Evolutionary conservation across 2,888 invertebrate genomes (phyloP).

Genomic region (Salticus scenicus): DNA sequence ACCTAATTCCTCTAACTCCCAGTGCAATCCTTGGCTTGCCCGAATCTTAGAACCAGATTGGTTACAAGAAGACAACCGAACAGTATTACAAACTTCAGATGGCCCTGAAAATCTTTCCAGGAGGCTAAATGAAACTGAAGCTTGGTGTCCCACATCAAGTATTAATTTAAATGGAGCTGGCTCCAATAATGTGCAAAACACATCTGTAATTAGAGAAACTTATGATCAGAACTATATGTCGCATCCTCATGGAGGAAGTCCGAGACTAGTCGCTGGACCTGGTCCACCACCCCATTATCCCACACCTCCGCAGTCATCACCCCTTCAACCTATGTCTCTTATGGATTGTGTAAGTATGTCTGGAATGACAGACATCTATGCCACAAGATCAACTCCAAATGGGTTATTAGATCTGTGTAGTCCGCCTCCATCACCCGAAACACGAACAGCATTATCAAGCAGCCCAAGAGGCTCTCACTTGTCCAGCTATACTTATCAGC

Average conservation of each 20-base stretch:
- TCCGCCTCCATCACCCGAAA: constrained; percentile 68
- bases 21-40: constrained; percentile 56
- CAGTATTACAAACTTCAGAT: constrained; percentile 32
- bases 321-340: constrained; percentile 61
- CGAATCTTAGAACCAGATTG: constrained; percentile 53
- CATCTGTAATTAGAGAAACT: constrained; percentile 33
- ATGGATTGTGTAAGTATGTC: constrained; percentile 46
- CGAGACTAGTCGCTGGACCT: constrained; percentile 47
- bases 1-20: constrained; percentile 23
- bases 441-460: constrained; percentile 52
- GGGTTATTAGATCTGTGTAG: constrained; percentile 63
- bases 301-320: constrained; percentile 69
- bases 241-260: constrained; percentile 59
- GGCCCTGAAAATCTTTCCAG: constrained; percentile 51
- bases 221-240: constrained; percentile 36
- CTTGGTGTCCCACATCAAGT: constrained; percentile 46
- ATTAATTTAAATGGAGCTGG: constrained; percentile 51
- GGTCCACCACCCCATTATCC: constrained; percentile 69
- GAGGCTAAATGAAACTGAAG: constrained; percentile 38
- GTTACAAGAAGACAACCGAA: constrained; percentile 45
- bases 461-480: constrained; percentile 56
- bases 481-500: constrained; percentile 50
- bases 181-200: constrained; percentile 43
- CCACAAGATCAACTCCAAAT: constrained; percentile 49
- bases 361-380: constrained; percentile 53